These are phyloP conservation scores for Triplophysa yarkandensis DNA, from an alignment of 2,797 vertebrate species.

Conservation along the genomic window DNA sequence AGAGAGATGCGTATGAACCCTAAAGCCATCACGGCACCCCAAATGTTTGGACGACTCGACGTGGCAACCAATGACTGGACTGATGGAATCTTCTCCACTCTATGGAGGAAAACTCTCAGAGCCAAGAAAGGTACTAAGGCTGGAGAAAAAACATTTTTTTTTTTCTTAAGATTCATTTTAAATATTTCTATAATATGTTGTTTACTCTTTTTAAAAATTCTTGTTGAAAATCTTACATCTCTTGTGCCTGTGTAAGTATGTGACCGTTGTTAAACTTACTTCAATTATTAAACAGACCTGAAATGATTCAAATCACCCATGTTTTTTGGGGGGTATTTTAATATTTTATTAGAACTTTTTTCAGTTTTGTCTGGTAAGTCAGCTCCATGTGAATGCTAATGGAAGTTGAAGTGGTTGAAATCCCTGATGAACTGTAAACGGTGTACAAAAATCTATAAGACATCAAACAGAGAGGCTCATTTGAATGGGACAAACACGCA, in stretches of 20 bases:
- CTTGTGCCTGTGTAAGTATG: too few species aligned
- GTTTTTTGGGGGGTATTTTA: background rate
- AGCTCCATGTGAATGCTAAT: slow-evolving; percentile 12
- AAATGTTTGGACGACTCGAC: slow-evolving; percentile 96
- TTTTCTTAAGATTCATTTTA: background rate
- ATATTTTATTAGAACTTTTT: background rate
- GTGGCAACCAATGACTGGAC: slow-evolving; percentile 98
- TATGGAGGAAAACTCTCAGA: slow-evolving; percentile 95
- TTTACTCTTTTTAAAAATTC: too few species aligned
- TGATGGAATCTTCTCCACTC: slow-evolving; percentile 93
- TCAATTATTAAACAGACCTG: background rate
- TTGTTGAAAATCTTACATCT: too few species aligned
- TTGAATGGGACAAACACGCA: slow-evolving; percentile 21
- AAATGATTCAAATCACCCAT: background rate
- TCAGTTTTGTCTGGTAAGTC: slow-evolving; percentile 10
- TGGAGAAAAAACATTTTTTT: background rate
- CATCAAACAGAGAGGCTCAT: slow-evolving; percentile 35
- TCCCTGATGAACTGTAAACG: slow-evolving; percentile 6
- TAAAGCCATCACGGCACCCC: slow-evolving; percentile 94
- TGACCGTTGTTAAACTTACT: too few species aligned
- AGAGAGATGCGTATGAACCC: slow-evolving; percentile 99
- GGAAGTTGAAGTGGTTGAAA: slow-evolving; percentile 20
- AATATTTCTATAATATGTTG: too few species aligned
- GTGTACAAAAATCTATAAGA: slow-evolving; percentile 12
- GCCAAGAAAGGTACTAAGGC: slow-evolving; percentile 85